phyloP scores from a whole-genome alignment of 2,888 invertebrate species.

The Torymus tubicola region DNA sequence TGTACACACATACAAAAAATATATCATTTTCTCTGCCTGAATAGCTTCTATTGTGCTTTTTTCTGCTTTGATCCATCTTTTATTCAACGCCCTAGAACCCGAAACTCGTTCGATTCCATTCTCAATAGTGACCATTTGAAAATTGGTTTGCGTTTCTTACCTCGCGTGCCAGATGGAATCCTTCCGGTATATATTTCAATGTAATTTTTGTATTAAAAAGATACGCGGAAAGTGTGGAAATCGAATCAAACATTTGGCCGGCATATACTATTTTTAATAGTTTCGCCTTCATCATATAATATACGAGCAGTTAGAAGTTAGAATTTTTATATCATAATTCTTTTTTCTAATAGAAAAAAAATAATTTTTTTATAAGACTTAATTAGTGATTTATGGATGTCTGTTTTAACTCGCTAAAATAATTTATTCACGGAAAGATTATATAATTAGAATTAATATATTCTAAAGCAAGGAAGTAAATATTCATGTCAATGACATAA shows the following conservation, averaged over 20 bases:
- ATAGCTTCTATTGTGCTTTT: conserved; percentile 39
- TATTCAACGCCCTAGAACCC: conserved; percentile 25
- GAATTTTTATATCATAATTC: too few relatives aligned
- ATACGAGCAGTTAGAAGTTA: too few relatives aligned
- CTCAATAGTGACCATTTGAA: conserved; percentile 42
- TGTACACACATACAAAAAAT: conserved; percentile 38
- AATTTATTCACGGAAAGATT: too few relatives aligned
- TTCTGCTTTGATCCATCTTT: conserved; percentile 48
- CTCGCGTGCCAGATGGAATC: conserved; percentile 62
- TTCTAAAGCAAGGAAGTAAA: not conserved
- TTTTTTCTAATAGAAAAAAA: too few relatives aligned
- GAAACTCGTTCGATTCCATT: conserved; percentile 49
- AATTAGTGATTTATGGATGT: too few relatives aligned
- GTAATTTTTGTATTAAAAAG: conserved; percentile 19
- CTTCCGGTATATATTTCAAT: conserved; percentile 29
- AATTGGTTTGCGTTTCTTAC: conserved; percentile 43
- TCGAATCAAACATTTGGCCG: conserved; percentile 25
- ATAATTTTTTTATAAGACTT: too few relatives aligned
- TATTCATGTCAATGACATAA: too few relatives aligned
- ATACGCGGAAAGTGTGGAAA: conserved; percentile 19
- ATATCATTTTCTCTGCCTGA: conserved; percentile 46
- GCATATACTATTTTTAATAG: not conserved
- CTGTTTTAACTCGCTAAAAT: too few relatives aligned
- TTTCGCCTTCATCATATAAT: too few relatives aligned
- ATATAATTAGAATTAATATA: not conserved